These are phyloP conservation scores for Cladorhizidae sp. DNA, from an alignment of 37 sponge, comb jelly and placozoan species.

Conservation along the genomic window DNA sequence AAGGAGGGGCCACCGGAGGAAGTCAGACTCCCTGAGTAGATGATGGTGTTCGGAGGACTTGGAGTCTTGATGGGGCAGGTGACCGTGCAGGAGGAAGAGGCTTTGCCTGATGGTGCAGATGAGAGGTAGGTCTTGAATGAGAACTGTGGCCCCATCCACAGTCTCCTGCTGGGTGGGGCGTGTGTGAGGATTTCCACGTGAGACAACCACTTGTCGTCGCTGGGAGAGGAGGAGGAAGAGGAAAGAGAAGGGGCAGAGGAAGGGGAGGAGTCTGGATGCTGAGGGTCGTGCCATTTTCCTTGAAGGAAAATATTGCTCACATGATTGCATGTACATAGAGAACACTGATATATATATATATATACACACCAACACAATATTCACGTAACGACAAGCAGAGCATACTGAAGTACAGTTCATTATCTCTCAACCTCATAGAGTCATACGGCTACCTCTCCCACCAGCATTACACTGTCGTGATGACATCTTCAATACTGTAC, in stretches of 20 bases:
- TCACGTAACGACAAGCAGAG: too few species aligned
- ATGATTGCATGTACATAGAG: too few species aligned
- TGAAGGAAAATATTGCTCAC: too few species aligned
- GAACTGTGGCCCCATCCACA: conserved; percentile 99
- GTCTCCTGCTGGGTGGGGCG: conserved; percentile 85
- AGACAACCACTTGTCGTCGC: conserved; percentile 81
- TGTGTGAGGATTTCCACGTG: conserved; percentile 91
- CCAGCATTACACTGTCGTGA: too few species aligned
- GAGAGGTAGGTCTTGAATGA: conserved; percentile 73
- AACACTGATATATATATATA: too few species aligned
- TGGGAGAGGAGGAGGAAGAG: background rate
- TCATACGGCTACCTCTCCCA: too few species aligned
- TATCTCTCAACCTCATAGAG: too few species aligned
- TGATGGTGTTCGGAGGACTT: conserved; percentile 34
- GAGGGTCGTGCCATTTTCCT: too few species aligned
- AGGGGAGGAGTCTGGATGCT: too few species aligned
- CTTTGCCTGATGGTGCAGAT: background rate
- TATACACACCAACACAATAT: too few species aligned
- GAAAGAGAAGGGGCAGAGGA: background rate
- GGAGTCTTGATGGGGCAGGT: conserved; percentile 21
- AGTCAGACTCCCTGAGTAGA: conserved; percentile 27
- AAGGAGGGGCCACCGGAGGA: background rate
- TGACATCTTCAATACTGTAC: too few species aligned
- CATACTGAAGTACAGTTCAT: too few species aligned
- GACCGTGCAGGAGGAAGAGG: background rate